These are phyloP conservation scores for Yponomeuta plumbellus DNA, from an alignment of 2,888 invertebrate species.

Conservation along the genomic window DNA sequence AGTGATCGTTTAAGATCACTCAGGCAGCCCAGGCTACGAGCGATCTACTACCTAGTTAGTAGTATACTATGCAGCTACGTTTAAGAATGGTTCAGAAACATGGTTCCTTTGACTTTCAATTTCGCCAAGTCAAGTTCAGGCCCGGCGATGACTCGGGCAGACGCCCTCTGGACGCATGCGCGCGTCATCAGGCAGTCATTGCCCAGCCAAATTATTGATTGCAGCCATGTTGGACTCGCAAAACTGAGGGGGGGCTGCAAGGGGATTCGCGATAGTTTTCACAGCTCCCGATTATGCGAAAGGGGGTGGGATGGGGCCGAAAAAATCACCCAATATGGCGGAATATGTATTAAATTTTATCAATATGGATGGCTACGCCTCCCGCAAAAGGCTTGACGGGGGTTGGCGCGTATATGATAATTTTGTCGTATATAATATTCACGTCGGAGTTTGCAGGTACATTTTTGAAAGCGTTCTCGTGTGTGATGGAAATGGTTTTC, in stretches of 20 bases:
- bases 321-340: constrained; percentile 70
- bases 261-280: constrained; percentile 74
- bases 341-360: constrained; percentile 70
- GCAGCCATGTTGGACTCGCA: constrained; percentile 63
- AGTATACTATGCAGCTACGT: constrained; percentile 37
- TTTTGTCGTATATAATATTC: constrained; percentile 6
- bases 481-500: not conserved
- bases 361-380: constrained; percentile 44
- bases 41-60: constrained; percentile 12
- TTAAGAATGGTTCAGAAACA: constrained; percentile 71
- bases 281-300: constrained; percentile 71
- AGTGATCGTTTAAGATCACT: too few relatives aligned
- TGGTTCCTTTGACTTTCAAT: constrained; percentile 69
- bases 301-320: constrained; percentile 46
- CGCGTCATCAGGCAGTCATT: constrained; percentile 73
- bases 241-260: constrained; percentile 49
- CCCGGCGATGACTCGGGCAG: constrained; percentile 60
- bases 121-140: constrained; percentile 75
- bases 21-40: too few relatives aligned
- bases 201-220: constrained; percentile 76
- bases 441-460: not conserved
- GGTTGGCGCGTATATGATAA: constrained; percentile 1
- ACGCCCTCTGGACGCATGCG: constrained; percentile 56
- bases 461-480: constrained; percentile 6
- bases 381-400: constrained; percentile 21